Conservation (phyloP, 1,140 invertebrate genomes). For the Drepana arcuata region DNA sequence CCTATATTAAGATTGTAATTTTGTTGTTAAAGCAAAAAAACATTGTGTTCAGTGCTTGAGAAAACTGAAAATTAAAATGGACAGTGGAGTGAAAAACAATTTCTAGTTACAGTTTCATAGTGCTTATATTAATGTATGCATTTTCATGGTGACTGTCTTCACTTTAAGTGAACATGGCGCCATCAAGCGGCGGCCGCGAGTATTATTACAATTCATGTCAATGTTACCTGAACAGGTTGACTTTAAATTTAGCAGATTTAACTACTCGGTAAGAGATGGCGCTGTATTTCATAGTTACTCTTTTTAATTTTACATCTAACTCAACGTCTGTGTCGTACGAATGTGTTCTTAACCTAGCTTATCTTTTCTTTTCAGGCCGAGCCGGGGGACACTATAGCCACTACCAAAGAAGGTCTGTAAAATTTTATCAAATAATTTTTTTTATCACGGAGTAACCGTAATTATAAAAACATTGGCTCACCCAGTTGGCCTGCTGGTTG, state of each 20-base stretch:
- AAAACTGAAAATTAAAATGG: too few relatives aligned
- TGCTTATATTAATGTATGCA: slow-evolving; percentile 46
- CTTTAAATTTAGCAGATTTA: slow-evolving; percentile 26
- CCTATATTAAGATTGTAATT: too few relatives aligned
- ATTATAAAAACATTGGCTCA: too few relatives aligned
- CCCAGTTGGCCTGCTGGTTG: too few relatives aligned
- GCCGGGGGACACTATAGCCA: slow-evolving; percentile 67
- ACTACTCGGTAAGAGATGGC: slow-evolving; percentile 66
- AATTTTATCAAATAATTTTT: not conserved
- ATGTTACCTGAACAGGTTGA: slow-evolving; percentile 24
- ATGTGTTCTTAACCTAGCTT: too few relatives aligned
- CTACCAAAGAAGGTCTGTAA: slow-evolving; percentile 68
- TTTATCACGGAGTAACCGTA: too few relatives aligned
- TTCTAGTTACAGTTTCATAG: too few relatives aligned
- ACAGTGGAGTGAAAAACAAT: too few relatives aligned
- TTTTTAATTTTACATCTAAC: not conserved
- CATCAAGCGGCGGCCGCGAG: slow-evolving; percentile 63
- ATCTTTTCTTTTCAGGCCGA: slow-evolving; percentile 49
- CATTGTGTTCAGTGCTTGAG: too few relatives aligned
- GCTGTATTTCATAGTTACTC: slow-evolving; percentile 13
- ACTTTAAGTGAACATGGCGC: slow-evolving; percentile 61
- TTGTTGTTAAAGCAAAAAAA: too few relatives aligned
- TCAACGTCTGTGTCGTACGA: too few relatives aligned
- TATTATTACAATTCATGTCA: slow-evolving; percentile 50
- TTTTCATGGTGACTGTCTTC: slow-evolving; percentile 67